Evolutionary conservation across 64 coral and sea anemone species (phyloP).

Genomic region (Pocillopora damicornis): DNA sequence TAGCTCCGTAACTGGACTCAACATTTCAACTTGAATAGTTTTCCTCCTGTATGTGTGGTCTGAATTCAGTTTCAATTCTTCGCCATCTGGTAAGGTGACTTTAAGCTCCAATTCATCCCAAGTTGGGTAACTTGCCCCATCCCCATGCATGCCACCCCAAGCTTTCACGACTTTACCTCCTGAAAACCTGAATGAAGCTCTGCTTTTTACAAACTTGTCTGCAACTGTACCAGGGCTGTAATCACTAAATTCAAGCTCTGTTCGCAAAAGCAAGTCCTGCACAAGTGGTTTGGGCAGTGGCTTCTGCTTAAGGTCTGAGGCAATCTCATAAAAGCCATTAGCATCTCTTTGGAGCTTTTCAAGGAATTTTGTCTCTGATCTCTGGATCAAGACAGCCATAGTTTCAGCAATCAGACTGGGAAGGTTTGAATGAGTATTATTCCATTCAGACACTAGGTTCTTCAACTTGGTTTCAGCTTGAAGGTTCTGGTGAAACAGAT

Average conservation of each 20-base stretch:
- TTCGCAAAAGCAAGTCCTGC: slow-evolving; percentile 44
- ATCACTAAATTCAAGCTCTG: slow-evolving; percentile 31
- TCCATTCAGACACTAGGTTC: background rate
- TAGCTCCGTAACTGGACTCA: slow-evolving; percentile 32
- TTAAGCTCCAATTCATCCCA: slow-evolving; percentile 37
- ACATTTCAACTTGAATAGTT: slow-evolving; percentile 18
- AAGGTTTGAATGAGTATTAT: background rate
- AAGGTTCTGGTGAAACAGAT: slow-evolving; percentile 18
- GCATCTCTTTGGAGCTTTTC: slow-evolving; percentile 12
- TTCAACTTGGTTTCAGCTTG: background rate
- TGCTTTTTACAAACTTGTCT: slow-evolving; percentile 45
- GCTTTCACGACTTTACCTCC: slow-evolving; percentile 20
- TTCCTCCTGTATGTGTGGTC: background rate
- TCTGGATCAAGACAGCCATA: slow-evolving; percentile 9
- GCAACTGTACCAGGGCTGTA: slow-evolving; percentile 45
- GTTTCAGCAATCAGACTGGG: slow-evolving; percentile 23
- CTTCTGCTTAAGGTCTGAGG: slow-evolving; percentile 20
- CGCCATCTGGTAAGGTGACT: slow-evolving; percentile 44
- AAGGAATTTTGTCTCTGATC: slow-evolving; percentile 26
- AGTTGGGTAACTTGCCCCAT: slow-evolving; percentile 28
- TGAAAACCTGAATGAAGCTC: slow-evolving; percentile 16
- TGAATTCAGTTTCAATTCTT: slow-evolving; percentile 5
- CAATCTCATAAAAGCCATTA: background rate
- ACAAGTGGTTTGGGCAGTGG: slow-evolving; percentile 42
- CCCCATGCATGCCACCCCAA: slow-evolving; percentile 30